A percentile compares a stretch with the other conserved stretches of the same genome.
Conservation (phyloP, 1,140 invertebrate species). For the Apis florea region DNA sequence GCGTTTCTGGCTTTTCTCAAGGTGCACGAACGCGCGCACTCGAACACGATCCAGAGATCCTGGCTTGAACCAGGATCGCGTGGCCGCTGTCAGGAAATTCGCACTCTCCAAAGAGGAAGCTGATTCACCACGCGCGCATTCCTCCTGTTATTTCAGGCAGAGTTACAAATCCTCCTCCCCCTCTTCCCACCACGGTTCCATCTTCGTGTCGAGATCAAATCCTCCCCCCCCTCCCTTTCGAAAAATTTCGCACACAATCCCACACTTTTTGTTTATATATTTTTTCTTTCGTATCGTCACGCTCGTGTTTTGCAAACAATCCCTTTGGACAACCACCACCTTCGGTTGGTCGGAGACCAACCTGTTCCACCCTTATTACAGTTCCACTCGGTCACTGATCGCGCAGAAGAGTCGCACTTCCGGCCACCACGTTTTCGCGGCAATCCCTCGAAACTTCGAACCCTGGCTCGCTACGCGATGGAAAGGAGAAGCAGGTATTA, state of each 20-base stretch:
- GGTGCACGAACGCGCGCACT: neutral
- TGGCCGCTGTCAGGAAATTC: conserved; percentile 50
- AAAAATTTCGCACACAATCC: neutral
- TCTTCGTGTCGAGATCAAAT: neutral
- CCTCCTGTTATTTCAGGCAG: conserved; percentile 63
- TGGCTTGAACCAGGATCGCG: conserved; percentile 13
- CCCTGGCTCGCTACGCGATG: neutral
- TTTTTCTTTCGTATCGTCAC: no score
- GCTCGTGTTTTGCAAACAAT: no score
- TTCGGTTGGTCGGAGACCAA: neutral
- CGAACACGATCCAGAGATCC: neutral
- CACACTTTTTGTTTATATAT: neutral
- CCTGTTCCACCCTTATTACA: neutral
- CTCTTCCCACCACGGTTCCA: conserved; percentile 29
- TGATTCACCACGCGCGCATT: conserved; percentile 62
- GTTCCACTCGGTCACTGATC: neutral
- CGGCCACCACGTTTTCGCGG: neutral
- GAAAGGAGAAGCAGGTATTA: neutral
- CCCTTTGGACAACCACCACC: neutral
- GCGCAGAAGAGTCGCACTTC: neutral
- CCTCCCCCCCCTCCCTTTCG: neutral
- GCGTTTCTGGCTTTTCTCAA: conserved; percentile 67
- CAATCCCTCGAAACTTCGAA: neutral
- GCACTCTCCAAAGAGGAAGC: conserved; percentile 45
- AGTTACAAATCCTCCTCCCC: conserved; percentile 51